Conservation (phyloP, 2,888 invertebrate genomes). For the Eilema sororculum region DNA sequence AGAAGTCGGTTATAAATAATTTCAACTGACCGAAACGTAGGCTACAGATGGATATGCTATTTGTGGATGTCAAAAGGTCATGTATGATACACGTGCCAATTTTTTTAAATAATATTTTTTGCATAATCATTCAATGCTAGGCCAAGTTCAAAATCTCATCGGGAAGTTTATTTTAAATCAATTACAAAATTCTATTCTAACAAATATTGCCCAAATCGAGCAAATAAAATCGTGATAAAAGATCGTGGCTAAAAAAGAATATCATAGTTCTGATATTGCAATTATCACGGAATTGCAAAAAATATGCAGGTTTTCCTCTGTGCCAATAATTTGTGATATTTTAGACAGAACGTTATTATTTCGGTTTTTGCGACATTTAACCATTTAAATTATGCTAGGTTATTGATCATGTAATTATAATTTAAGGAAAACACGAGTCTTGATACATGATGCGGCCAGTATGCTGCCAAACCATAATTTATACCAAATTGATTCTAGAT, state of each 20-base stretch:
- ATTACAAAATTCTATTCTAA: neutral
- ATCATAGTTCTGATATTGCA: too few relatives aligned
- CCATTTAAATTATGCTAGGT: neutral
- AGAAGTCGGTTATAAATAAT: too few relatives aligned
- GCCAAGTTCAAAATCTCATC: neutral
- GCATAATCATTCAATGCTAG: neutral
- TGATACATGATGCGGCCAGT: too few relatives aligned
- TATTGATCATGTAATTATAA: neutral
- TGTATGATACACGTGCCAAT: neutral
- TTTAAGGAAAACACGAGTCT: too few relatives aligned
- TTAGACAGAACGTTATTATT: neutral
- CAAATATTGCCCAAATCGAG: neutral
- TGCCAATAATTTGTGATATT: neutral
- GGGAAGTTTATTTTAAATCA: neutral
- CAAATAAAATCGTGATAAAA: neutral
- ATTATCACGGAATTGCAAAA: constrained; percentile 1
- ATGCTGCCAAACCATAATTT: too few relatives aligned
- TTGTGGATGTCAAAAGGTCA: too few relatives aligned
- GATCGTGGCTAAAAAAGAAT: neutral
- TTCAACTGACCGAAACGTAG: too few relatives aligned
- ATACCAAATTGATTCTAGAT: too few relatives aligned
- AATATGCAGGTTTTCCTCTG: neutral
- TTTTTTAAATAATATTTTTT: neutral
- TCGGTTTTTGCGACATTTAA: neutral
- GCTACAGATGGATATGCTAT: too few relatives aligned